These are phyloP conservation scores for Chaetogeoica ovagalla DNA, from an alignment of 2,888 invertebrate genomes.

Conservation along the genomic window DNA sequence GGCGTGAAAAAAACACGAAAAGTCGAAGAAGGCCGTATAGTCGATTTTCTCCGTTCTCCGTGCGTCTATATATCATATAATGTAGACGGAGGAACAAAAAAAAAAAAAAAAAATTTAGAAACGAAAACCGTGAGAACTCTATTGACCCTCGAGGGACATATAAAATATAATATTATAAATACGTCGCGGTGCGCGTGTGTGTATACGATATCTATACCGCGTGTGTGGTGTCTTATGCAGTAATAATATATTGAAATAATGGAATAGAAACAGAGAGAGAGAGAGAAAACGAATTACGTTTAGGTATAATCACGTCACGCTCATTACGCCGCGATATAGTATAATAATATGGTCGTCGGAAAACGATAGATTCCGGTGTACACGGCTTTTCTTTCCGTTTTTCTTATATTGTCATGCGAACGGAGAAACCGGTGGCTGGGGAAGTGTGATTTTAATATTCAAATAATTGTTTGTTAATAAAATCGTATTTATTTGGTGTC, in stretches of 20 bases:
- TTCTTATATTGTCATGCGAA: not conserved
- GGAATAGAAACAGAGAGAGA: not conserved
- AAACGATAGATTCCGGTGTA: not conserved
- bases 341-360: not conserved
- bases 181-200: not conserved
- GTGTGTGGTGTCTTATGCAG: slow-evolving; percentile 43
- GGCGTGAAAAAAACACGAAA: slow-evolving; percentile 52
- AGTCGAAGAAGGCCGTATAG: not conserved
- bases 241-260: slow-evolving; percentile 18
- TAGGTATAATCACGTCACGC: slow-evolving; percentile 44
- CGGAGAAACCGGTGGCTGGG: no score
- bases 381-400: no score
- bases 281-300: slow-evolving; percentile 13
- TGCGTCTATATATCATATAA: not conserved
- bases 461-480: no score
- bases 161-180: no score
- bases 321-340: slow-evolving; percentile 36
- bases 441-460: no score
- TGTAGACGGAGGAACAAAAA: not conserved
- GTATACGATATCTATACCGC: not conserved
- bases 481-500: no score
- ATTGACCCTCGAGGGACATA: slow-evolving; percentile 50
- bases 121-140: slow-evolving; percentile 44
- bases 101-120: not conserved
- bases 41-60: not conserved